A percentile compares a stretch with the other conserved stretches of the same genome.
Evolutionary conservation across 37 sponge, comb jelly and placozoan genomes (phyloP).

Genomic region (Hormiphora californensis): DNA sequence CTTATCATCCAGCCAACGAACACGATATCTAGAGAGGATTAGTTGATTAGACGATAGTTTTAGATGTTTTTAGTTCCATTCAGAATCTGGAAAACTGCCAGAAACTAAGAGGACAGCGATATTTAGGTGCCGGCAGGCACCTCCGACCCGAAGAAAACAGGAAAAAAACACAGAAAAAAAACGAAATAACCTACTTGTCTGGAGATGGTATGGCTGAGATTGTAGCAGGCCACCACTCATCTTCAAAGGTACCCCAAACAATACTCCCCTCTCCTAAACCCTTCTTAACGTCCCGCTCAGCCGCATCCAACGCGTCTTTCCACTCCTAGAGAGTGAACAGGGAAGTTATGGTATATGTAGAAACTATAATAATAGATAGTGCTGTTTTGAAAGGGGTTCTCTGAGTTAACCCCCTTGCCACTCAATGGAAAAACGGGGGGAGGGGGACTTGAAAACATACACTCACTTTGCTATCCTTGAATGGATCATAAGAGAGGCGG

Average conservation of each 20-base stretch:
- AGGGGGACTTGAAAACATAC: no score
- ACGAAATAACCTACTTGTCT: no score
- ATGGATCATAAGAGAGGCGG: neutral
- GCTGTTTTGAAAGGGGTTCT: neutral
- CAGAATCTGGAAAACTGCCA: no score
- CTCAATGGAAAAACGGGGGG: neutral
- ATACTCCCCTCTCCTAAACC: slow-evolving; percentile 25
- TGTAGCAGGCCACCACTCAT: slow-evolving; percentile 41
- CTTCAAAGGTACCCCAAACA: neutral
- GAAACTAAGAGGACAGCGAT: no score
- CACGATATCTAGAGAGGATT: neutral
- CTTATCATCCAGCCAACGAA: slow-evolving; percentile 39
- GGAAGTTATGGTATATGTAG: no score
- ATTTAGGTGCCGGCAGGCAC: no score
- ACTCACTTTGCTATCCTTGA: slow-evolving; percentile 13
- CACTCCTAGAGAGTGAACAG: slow-evolving; percentile 20
- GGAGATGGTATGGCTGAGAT: neutral
- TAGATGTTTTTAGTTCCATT: no score
- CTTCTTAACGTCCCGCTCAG: slow-evolving; percentile 25
- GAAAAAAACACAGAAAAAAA: no score
- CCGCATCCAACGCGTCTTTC: slow-evolving; percentile 9
- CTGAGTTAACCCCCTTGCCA: neutral
- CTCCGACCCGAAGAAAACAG: no score
- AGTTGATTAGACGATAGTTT: no score
- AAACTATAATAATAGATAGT: no score